Base-by-base conservation (phyloP, 1,140 invertebrate species). In the Nylanderia fulva region DNA sequence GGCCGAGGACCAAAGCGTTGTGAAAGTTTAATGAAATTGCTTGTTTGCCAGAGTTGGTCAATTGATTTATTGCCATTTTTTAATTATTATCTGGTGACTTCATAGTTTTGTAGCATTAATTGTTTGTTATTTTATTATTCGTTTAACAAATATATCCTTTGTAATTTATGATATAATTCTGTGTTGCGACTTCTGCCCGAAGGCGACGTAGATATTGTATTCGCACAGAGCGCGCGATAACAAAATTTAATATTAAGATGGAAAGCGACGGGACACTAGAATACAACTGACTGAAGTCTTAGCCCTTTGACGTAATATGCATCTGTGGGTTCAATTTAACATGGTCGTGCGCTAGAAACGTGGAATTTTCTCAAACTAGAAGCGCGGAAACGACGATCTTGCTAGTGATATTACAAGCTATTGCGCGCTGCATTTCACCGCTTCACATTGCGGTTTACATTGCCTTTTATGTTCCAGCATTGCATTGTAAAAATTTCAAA, bases 351-450 rank as follows among this genome's bases (percentile, higher is more conserved):
- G 18, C 18, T 60, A 71, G 66, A 71, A 79, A 79, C 8, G 75
- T n/a, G 66, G 66, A 82, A 82, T 71, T 71, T 82, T 82, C 77
- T 72, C 66, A 82, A 82, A 82, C 66, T 72, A 68, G 48, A 27
- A 71, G 52, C 66, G 27, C 77, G n/a, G 66, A 42, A 82, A 72
- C 56, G 52, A 58, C 77, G 54, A 82, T 54, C 52, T 68, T 72
- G 77, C 52, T 33, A 36, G 52, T 54, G 8, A 60, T 72, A 58
- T 72, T 82, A 58, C 36, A 42, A 68, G 77, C 77, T 58, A 82
- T 79, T 71, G 77, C 77, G 27, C 64, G 66, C 71, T 72, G 39
- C 77, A 82, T 71, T 82, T 69, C 66, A 18, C 24, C 52, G 77
- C 52, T 71, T 82, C 45, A 71, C 24, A 45, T 48, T 66, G 45